Evolutionary conservation across 2,797 vertebrate genomes (phyloP), one percentile per base, ranked within the genome.

Genomic region (Thripadectes ignobilis): DNA sequence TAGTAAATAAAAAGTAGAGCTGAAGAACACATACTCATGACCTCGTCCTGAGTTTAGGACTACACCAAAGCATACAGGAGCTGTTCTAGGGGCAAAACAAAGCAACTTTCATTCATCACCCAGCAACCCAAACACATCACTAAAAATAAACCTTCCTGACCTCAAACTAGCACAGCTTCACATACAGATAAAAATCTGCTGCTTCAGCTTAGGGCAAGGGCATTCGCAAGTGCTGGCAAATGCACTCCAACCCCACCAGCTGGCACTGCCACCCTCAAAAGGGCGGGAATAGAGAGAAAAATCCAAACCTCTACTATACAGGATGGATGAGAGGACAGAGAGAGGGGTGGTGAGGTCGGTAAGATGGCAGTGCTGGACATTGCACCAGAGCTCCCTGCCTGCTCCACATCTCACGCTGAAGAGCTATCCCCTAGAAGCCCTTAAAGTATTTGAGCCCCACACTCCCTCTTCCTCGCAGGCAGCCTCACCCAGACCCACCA

Each of bases 391-490:
- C 16, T 4, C 3, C 45, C 16, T 34, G 43, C 14, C 38, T 54
- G 61, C 34, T 39, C 46, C 27, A 29, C 20, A 29, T 45, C 51
- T 23, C 34, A 62, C 6, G 15, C 29, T 8, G 1, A 1, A 13
- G 34, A 36, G 57, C 52, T 59, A 61, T 13, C 8, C n/a, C 52
- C 54, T 20, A 5, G 0, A 52, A 75, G 46, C 66, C 39, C 32
- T 74, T 26, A 24, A 5, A 54, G 38, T 23, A 22, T 13, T 17
- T 13, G 39, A 76, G 59, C 18, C 41, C 34, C 59, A 52, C 1
- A 1, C 12, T 43, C 55, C 55, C 51, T 58, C 24, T 58, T 16
- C 24, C 74, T 46, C 0, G 0, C 45, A 24, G 21, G 32, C 32
- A 79, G 65, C 86, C 81, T 94, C 74, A 67, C 67, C 67, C 84